These are phyloP conservation scores for Garrulus glandarius DNA, from an alignment of 2,797 vertebrate species.

Conservation along the genomic window DNA sequence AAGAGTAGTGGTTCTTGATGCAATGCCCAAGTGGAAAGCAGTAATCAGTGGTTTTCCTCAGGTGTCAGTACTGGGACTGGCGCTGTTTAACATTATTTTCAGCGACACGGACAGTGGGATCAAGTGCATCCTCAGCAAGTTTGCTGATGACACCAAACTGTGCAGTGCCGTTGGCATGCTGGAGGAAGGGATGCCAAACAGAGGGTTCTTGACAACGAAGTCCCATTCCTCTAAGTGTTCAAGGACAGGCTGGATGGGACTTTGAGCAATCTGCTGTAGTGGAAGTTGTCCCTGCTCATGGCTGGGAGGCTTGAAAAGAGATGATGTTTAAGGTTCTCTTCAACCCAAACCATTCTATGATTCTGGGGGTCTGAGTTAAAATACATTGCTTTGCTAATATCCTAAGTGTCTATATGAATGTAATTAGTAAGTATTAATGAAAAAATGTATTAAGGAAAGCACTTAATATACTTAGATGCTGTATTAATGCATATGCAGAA, in stretches of 20 bases:
- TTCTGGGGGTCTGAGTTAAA: background rate
- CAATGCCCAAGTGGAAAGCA: background rate
- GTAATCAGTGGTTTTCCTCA: background rate
- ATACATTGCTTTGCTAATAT: background rate
- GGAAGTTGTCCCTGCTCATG: background rate
- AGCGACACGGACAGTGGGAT: background rate
- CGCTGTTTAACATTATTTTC: background rate
- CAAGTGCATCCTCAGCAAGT: background rate
- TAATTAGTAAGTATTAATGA: background rate
- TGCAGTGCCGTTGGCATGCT: background rate
- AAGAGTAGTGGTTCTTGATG: background rate
- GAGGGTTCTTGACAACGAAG: background rate
- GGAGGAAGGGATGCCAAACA: background rate
- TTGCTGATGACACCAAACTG: background rate
- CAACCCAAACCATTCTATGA: background rate
- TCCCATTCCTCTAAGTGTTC: background rate
- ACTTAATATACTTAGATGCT: background rate
- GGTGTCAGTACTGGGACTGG: too few species aligned
- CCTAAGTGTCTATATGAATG: background rate
- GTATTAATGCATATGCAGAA: background rate
- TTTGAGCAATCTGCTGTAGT: background rate
- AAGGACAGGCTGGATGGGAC: background rate
- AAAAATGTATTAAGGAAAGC: background rate
- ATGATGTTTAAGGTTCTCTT: background rate
- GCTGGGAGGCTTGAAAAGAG: accelerated